Evolutionary conservation across 2,113 vertebrate species (phyloP).

Genomic region (Trogon surrucura): DNA sequence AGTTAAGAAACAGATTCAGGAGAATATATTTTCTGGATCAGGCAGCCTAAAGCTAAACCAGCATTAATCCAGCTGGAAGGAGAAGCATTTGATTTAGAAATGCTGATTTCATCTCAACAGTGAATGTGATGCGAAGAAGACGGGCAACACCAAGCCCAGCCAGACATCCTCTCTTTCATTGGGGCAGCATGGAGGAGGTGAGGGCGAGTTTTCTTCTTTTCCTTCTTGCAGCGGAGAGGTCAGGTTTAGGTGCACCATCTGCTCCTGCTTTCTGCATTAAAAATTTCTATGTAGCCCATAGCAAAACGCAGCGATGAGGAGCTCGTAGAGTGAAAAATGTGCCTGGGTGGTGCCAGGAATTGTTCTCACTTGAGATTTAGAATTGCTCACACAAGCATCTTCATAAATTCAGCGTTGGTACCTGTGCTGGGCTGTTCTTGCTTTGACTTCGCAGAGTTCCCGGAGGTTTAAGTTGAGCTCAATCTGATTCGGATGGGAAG

Average conservation of each 20-base stretch:
- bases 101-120: background rate
- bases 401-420: background rate
- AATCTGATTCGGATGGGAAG: background rate
- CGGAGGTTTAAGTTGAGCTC: background rate
- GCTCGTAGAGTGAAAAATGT: background rate
- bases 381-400: conserved; percentile 12
- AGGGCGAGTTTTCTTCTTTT: background rate
- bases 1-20: background rate
- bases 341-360: conserved; percentile 17
- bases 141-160: background rate
- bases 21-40: background rate
- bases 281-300: background rate
- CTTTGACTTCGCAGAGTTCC: background rate
- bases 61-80: background rate
- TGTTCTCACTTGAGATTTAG: conserved; percentile 39
- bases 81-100: background rate
- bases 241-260: conserved; percentile 11
- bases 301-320: background rate
- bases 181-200: background rate
- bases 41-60: background rate
- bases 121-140: background rate
- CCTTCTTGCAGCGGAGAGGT: background rate
- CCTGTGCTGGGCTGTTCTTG: background rate
- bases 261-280: conserved; percentile 19
- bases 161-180: background rate